Conservation (phyloP, 2,888 invertebrate genomes). For the Herminia tarsipennalis region DNA sequence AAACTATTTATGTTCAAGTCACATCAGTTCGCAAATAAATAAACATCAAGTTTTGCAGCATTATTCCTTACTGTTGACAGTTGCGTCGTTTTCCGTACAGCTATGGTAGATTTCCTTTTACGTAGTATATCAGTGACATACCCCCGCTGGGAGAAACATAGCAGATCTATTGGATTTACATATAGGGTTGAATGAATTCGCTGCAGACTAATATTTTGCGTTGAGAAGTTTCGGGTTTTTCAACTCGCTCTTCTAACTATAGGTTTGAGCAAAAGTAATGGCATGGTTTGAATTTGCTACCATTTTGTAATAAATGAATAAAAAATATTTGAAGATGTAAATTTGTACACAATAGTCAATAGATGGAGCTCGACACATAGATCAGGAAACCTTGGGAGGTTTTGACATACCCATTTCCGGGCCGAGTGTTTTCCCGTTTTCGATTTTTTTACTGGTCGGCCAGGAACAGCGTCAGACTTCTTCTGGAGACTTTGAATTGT, state of each 20-base stretch:
- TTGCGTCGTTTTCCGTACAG: constrained; percentile 17
- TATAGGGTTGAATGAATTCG: constrained; percentile 52
- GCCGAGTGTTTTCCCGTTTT: too few species aligned
- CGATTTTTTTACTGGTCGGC: too few species aligned
- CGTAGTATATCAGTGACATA: constrained; percentile 30
- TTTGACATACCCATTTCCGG: too few species aligned
- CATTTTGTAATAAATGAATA: too few species aligned
- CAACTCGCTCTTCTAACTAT: background rate
- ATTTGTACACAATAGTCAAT: too few species aligned
- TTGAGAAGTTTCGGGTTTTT: constrained; percentile 25
- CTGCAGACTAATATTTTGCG: constrained; percentile 38
- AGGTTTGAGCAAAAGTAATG: too few species aligned
- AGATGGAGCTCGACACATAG: too few species aligned
- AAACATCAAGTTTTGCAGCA: constrained; percentile 22
- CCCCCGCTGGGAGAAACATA: constrained; percentile 42
- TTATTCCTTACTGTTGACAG: constrained; percentile 29
- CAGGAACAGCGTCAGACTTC: too few species aligned
- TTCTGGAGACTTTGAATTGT: too few species aligned
- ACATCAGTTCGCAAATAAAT: constrained; percentile 19
- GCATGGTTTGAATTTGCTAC: background rate
- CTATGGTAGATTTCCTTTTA: constrained; percentile 24
- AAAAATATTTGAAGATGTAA: too few species aligned
- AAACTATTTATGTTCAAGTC: constrained; percentile 24
- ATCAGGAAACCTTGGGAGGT: too few species aligned
- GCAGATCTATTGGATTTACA: constrained; percentile 59